Conservation (phyloP, 1,140 invertebrate genomes). For the Anastrepha obliqua region DNA sequence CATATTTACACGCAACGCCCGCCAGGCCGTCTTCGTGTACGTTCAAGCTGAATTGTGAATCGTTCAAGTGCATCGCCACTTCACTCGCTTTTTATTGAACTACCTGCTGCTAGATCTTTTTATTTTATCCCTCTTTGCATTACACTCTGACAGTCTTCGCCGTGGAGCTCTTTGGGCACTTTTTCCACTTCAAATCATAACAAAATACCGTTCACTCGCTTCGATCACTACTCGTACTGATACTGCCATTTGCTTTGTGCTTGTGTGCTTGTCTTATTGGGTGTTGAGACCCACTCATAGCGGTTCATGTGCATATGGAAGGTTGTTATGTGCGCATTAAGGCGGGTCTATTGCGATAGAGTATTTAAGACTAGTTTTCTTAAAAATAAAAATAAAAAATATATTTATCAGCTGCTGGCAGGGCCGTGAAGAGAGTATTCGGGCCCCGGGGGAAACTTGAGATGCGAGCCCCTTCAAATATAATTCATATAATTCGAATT, state of each 20-base stretch:
- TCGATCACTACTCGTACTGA: background rate
- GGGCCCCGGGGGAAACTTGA: no score
- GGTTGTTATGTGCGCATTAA: no score
- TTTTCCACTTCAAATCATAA: background rate
- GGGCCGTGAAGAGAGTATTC: no score
- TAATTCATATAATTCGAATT: no score
- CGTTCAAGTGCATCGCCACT: slow-evolving; percentile 4
- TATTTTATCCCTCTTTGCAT: background rate
- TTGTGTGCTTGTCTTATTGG: no score
- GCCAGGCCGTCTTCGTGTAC: background rate
- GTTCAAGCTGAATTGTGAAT: background rate
- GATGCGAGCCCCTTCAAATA: no score
- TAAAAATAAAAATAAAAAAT: no score
- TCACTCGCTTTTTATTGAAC: slow-evolving; percentile 16
- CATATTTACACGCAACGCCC: background rate
- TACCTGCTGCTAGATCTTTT: background rate
- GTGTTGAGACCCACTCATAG: no score
- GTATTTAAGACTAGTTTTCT: no score
- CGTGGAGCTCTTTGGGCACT: background rate
- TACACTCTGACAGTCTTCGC: background rate
- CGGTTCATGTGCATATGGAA: no score
- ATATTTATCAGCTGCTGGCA: no score
- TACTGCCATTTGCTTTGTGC: background rate
- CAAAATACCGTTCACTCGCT: background rate
- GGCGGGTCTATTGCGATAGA: no score